Conservation (phyloP, 1,140 invertebrate species). For the Ectropis grisescens region DNA sequence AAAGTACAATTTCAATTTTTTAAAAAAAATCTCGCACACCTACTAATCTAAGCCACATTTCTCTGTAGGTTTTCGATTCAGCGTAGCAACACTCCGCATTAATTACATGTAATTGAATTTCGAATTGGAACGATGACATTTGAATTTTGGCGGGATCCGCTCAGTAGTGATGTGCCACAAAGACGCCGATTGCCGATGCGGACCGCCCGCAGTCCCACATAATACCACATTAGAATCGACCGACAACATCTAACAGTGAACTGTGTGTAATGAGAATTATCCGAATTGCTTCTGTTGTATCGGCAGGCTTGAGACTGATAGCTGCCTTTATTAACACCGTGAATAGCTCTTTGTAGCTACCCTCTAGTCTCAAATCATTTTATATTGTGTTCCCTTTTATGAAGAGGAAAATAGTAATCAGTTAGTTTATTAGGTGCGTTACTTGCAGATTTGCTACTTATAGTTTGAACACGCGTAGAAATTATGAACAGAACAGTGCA, state of each 20-base stretch:
- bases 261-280: slow-evolving; percentile 68
- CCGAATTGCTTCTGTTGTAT: slow-evolving; percentile 62
- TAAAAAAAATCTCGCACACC: no score
- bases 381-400: slow-evolving; percentile 48
- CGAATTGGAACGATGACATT: slow-evolving; percentile 68
- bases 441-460: slow-evolving; percentile 47
- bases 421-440: slow-evolving; percentile 54
- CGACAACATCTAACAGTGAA: slow-evolving; percentile 58
- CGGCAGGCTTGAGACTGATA: slow-evolving; percentile 44
- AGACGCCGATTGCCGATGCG: slow-evolving; percentile 40
- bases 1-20: no score
- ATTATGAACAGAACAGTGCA: no score
- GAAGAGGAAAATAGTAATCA: slow-evolving; percentile 52
- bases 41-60: no score
- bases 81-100: slow-evolving; percentile 53
- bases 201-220: slow-evolving; percentile 54
- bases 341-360: slow-evolving; percentile 56
- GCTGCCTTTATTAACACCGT: slow-evolving; percentile 39
- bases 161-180: slow-evolving; percentile 62
- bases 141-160: slow-evolving; percentile 58
- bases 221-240: slow-evolving; percentile 54
- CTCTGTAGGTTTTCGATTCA: no score
- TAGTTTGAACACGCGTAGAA: background rate
- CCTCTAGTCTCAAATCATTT: slow-evolving; percentile 54
- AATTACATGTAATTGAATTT: slow-evolving; percentile 68